Base-by-base conservation (phyloP, 2,797 vertebrate genomes). In the Glyptemys insculpta region DNA sequence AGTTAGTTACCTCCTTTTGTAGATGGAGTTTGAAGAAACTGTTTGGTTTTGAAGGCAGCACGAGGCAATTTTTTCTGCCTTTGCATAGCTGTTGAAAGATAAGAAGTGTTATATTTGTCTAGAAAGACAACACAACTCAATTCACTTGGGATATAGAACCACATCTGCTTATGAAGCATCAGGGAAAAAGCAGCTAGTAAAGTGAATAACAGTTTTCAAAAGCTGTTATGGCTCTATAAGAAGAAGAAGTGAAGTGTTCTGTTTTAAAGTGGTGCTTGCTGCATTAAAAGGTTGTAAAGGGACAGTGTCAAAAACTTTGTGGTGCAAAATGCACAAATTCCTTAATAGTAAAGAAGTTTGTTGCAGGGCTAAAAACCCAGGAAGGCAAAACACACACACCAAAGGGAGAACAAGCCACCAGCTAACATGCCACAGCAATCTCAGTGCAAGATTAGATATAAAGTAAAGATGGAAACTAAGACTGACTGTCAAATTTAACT, bases 21-120 rank as follows among this genome's bases (percentile, higher is more conserved):
- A 90, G 99, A 98, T 96, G 99, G 99, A 98, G 98, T 99, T 99
- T 99, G 99, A 98, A 99, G 99, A 97, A 98, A 99, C 98, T 99
- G 99, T 99, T 99, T 99, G 98, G 99, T 98, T 99, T 99, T 99
- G 98, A 99, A 99, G 98, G 99, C 99, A 97, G 99, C 98, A 97
- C 99, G 99, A 98, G 99, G 98, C 97, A 99, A 98, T 97, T 98
- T 98, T 95, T 99, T 99, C 98, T 99, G 98, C 98, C 99, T 99
- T 98, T 99, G 98, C 97, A 98, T 98, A 98, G 98, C 99, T 99
- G 99, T 98, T 98, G 98, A 98, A 98, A 99, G 96, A 99, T 97
- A 99, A 98, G 98, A 99, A 98, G 98, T 96, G 98, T 99, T 98
- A 98, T 96, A 98, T 98, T 98, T 98, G 97, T 98, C 96, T 97